Evolutionary conservation across 2,797 vertebrate genomes (phyloP).

Genomic region (Platalea minor): DNA sequence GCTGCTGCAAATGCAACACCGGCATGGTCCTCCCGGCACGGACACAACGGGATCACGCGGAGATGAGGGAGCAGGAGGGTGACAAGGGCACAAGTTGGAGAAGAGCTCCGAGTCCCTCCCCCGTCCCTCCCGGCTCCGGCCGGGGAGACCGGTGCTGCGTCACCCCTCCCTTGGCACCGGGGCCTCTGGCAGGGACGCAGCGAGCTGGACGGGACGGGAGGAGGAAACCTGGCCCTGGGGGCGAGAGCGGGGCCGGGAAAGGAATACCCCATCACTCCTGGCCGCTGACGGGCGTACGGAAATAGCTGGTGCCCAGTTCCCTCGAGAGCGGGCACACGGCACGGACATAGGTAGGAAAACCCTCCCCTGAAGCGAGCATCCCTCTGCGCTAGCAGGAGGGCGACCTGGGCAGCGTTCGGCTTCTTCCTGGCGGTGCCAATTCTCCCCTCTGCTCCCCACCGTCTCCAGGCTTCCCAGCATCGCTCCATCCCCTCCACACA

Average conservation of each 20-base stretch:
- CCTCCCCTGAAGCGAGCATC: background rate
- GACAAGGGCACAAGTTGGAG: background rate
- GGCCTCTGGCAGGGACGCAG: background rate
- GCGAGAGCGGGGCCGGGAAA: background rate
- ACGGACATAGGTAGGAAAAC: background rate
- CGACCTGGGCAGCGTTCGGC: accelerated
- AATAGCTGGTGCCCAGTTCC: background rate
- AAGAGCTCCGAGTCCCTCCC: background rate
- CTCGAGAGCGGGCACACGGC: background rate
- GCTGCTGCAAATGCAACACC: background rate
- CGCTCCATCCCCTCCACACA: accelerated
- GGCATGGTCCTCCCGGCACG: accelerated
- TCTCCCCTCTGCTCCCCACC: background rate
- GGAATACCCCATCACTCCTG: background rate
- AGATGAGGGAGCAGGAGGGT: background rate
- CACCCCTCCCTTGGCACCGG: background rate
- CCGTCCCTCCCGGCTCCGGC: background rate
- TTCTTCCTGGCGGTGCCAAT: background rate
- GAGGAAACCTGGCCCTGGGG: background rate
- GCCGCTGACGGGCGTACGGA: background rate
- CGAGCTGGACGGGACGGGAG: background rate
- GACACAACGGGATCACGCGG: accelerated
- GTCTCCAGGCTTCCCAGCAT: background rate
- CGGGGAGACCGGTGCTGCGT: background rate
- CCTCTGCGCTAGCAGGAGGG: background rate